Conservation (phyloP, 1,140 invertebrate genomes). For the Anastatus disparis region DNA sequence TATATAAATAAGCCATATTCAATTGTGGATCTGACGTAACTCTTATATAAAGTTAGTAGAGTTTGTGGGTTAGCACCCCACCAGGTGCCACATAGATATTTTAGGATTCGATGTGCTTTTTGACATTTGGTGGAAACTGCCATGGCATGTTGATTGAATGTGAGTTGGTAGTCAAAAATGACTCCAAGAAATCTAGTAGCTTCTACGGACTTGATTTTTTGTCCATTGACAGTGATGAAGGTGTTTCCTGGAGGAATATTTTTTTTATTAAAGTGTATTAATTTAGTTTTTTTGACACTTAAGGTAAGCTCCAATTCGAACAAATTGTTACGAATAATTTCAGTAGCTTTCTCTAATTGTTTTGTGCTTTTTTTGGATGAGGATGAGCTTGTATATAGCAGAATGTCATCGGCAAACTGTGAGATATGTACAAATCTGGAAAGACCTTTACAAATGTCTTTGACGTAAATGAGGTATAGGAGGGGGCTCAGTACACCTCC, state of each 20-base stretch:
- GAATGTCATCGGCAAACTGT: not conserved
- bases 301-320: not conserved
- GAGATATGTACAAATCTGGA: not conserved
- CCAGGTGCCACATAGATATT: conserved; percentile 17
- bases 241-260: not conserved
- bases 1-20: conserved; percentile 11
- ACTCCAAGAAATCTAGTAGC: not conserved
- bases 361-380: not conserved
- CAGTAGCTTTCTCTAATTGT: not conserved
- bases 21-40: not conserved
- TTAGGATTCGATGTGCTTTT: not conserved
- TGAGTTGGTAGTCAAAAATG: not conserved
- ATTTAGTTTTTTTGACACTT: not conserved
- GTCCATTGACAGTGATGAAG: not conserved
- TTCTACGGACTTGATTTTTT: not conserved
- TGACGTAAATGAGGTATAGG: not conserved
- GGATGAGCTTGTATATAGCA: not conserved
- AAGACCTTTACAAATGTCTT: not conserved
- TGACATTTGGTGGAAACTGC: not conserved
- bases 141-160: not conserved
- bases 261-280: not conserved
- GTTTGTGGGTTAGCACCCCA: not conserved
- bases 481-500: not conserved
- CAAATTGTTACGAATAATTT: too few species aligned
- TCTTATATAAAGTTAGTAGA: not conserved